Evolutionary conservation across 2,888 invertebrate genomes (phyloP), one percentile per base, ranked within the genome.

Genomic region (Malthinus flaveolus): DNA sequence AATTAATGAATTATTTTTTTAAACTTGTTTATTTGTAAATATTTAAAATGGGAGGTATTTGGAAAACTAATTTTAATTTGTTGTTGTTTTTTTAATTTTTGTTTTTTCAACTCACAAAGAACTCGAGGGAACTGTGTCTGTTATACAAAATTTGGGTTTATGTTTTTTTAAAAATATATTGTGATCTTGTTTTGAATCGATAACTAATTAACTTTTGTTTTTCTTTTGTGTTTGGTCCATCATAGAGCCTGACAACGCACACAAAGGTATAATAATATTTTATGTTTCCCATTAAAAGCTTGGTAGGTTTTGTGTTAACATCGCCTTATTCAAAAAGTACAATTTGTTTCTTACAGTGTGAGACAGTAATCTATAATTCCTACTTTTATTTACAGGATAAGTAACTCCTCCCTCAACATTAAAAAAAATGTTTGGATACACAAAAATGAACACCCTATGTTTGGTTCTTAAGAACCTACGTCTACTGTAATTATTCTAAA

Each of bases 231-330:
- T 69, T 66, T 66, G 67, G 66, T 67, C 63, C 69, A 62, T 68
- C 70, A 70, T 74, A 75, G 76, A 76, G 63, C 70, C 76, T 68
- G 78, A 77, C 68, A 71, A 70, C 69, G 73, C 71, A 66, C 74
- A 73, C 68, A 66, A 78, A 78, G 76, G 78, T 80, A 77, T 76
- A 76, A 69, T 70, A 70, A 69, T 73, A 62, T 73, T 71, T 66
- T 59, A 65, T 66, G 61, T 37, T 45, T 13, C 50, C 23, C 13
- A 36, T 42, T 32, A 37, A 35, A 32, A 13, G 59, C 59, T 59
- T 55, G 31, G 11, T 45, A 55, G 54, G 54, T 59, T 50, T 59
- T 49, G 51, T 57, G 34, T 46, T 49, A 58, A 23, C 57, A 32
- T 46, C 47, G 32, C 47, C 47, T 47, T 54, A 35, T 15, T 44